Base-by-base conservation (phyloP, 1,140 invertebrate genomes). In the Plodia interpunctella region DNA sequence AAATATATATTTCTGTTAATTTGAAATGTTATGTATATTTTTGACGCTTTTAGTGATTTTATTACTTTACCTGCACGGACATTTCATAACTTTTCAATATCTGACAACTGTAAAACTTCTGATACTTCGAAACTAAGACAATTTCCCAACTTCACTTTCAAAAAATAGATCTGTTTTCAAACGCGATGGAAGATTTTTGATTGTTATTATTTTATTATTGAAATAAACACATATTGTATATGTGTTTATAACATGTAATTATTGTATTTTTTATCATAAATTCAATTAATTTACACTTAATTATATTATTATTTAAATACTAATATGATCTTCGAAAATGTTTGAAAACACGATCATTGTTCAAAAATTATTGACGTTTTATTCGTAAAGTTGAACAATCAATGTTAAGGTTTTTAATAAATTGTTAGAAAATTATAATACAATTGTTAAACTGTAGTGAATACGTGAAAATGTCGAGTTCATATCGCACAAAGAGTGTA, bases 361-460 rank as follows among this genome's bases (percentile, higher is more conserved):
- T 21, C 51, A 25, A 21, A 51, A 53, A 52, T 50, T 53, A 64
- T 64, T 60, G 58, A 57, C 58, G 55, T 56, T 60, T 60, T 62
- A 53, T 25, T 21, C 6, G 44, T 57, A 63, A 51, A 52, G 57
- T 78, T 76, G 65, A 53, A 69, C 60, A 54, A 72, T 69, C 62
- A 68, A 69, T 71, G 72, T 76, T 81, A 73, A 76, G 63, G 69
- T 62, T 76, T 74, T 76, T 65, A 74, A 70, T 69, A 71, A 78
- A 76, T 76, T 77, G 78, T 78, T 82, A 78, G 77, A 74, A 38
- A 69, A n/a, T n/a, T 73, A 68, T 57, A 68, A 68, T 72, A 66
- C 68, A 60, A 82, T 78, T 82, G 77, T 82, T 80, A 80, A 76
- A 76, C 53, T 65, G 70, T 82, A 78, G 75, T 58, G 62, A 74